phyloP scores from a whole-genome alignment of 2,888 invertebrate species.

The Agriopis marginaria region DNA sequence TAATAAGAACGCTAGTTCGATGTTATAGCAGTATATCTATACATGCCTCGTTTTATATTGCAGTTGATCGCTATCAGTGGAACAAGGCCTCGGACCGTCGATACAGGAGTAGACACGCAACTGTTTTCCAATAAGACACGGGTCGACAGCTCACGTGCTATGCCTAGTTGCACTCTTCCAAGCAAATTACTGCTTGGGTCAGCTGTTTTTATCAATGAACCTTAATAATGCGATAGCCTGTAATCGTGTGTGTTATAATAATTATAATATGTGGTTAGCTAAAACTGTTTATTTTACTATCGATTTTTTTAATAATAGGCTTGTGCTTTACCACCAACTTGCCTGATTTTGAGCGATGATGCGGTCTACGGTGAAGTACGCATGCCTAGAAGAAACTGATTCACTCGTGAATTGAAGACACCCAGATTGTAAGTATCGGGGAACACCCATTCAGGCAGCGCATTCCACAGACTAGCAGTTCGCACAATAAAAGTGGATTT shows the following conservation, averaged over 20 bases:
- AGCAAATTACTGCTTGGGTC: constrained; percentile 64
- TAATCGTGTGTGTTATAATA: neutral
- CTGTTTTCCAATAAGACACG: constrained; percentile 69
- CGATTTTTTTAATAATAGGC: too few relatives aligned
- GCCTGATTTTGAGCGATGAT: too few relatives aligned
- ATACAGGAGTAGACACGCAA: constrained; percentile 57
- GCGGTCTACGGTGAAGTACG: too few relatives aligned
- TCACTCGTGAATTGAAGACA: too few relatives aligned
- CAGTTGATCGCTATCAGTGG: constrained; percentile 21
- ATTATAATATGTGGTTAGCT: neutral
- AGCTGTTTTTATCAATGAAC: constrained; percentile 62
- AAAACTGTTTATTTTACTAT: neutral
- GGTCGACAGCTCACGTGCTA: constrained; percentile 75
- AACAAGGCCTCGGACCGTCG: neutral
- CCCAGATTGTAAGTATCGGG: too few relatives aligned
- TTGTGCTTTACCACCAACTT: too few relatives aligned
- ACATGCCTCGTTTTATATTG: neutral
- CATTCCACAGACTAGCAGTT: too few relatives aligned
- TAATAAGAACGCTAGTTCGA: neutral
- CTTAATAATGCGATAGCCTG: constrained; percentile 52
- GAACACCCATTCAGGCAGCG: too few relatives aligned
- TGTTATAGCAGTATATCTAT: neutral
- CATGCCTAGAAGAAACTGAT: too few relatives aligned
- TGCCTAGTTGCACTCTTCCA: constrained; percentile 54
- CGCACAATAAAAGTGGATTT: too few relatives aligned